These are phyloP conservation scores for Lichenostomus cassidix DNA, from an alignment of 2,113 vertebrate species.

Conservation along the genomic window DNA sequence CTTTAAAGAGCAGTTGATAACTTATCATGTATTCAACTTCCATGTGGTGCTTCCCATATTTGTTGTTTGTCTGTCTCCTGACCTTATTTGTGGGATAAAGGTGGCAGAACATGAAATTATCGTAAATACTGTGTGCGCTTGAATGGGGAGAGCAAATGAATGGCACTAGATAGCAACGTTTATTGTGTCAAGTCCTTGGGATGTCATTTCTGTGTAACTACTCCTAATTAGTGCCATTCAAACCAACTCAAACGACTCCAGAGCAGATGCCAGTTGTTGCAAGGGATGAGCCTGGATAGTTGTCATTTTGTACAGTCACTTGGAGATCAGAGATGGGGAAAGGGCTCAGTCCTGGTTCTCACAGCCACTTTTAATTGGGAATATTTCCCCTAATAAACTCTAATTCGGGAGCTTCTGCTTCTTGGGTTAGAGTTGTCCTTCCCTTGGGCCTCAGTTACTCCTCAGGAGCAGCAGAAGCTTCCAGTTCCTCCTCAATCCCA, in stretches of 20 bases:
- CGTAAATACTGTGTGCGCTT: conserved; percentile 50
- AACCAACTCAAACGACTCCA: conserved; percentile 57
- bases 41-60: conserved; percentile 8
- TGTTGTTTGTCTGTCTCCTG: conserved; percentile 54
- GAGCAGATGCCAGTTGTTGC: conserved; percentile 65
- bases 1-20: neutral
- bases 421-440: neutral
- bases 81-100: conserved; percentile 66
- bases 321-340: neutral
- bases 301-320: conserved; percentile 48
- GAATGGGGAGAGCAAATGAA: conserved; percentile 63
- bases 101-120: conserved; percentile 63
- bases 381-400: neutral
- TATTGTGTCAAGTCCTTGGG: conserved; percentile 67
- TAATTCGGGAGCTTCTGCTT: neutral
- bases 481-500: neutral
- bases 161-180: conserved; percentile 61
- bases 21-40: conserved; percentile 32
- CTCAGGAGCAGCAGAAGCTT: neutral
- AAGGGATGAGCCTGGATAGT: conserved; percentile 48
- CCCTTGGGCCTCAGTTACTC: neutral
- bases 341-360: neutral
- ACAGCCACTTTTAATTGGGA: neutral
- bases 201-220: conserved; percentile 68
- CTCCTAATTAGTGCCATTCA: conserved; percentile 72